These are phyloP conservation scores for Maccullochella peelii DNA, from an alignment of 2,113 vertebrate genomes.

Conservation along the genomic window DNA sequence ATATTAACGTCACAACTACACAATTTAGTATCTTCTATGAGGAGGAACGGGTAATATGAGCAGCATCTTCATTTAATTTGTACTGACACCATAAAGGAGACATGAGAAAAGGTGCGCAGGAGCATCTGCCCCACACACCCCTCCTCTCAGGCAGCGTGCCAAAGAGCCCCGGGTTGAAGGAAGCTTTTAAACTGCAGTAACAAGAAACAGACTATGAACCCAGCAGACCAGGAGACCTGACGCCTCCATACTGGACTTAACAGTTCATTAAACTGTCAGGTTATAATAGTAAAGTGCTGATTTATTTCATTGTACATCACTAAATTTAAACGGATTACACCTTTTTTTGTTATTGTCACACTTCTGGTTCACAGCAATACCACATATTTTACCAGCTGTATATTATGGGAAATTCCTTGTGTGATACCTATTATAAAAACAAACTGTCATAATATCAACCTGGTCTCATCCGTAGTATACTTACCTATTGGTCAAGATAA, in stretches of 20 bases:
- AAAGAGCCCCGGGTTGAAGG: constrained; percentile 78
- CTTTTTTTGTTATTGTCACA: constrained; percentile 7
- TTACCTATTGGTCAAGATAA: constrained; percentile 26
- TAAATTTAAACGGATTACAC: background rate
- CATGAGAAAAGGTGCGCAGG: constrained; percentile 60
- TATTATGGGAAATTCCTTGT: background rate
- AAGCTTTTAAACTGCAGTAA: constrained; percentile 82
- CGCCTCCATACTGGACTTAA: constrained; percentile 35
- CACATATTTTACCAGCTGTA: background rate
- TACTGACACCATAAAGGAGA: constrained; percentile 55
- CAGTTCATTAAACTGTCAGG: constrained; percentile 26
- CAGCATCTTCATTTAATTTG: constrained; percentile 33
- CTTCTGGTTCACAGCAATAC: background rate
- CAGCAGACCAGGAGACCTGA: constrained; percentile 49
- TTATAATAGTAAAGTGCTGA: background rate
- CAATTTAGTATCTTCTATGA: background rate
- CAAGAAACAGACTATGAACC: constrained; percentile 86
- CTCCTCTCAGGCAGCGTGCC: constrained; percentile 77
- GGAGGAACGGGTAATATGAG: constrained; percentile 20
- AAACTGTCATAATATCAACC: background rate
- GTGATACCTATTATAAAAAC: background rate
- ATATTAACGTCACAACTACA: background rate
- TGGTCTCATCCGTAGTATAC: constrained; percentile 11
- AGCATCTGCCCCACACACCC: constrained; percentile 47
- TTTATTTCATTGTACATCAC: background rate